phyloP scores from a whole-genome alignment of 2,797 vertebrate species.

The Mus spretus region DNA sequence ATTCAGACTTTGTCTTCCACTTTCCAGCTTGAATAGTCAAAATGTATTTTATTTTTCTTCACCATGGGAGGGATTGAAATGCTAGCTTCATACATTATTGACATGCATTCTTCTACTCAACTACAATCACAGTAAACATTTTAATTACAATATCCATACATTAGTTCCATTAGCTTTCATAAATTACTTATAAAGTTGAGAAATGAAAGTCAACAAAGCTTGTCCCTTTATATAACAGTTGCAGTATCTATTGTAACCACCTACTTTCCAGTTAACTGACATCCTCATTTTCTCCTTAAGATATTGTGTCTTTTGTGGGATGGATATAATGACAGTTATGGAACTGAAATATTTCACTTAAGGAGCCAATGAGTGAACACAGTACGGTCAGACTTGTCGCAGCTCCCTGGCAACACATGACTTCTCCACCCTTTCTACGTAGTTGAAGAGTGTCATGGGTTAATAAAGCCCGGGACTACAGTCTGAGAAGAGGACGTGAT shows the following conservation, averaged over 20 bases:
- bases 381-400: not conserved
- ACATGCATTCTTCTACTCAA: not conserved
- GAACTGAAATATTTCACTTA: constrained; percentile 28
- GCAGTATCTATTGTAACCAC: constrained; percentile 34
- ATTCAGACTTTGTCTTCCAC: not conserved
- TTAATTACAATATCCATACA: constrained; percentile 3
- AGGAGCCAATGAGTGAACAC: not conserved
- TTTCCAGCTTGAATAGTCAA: constrained; percentile 28
- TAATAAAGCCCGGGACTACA: not conserved
- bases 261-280: not conserved
- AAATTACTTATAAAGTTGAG: constrained; percentile 46
- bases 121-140: not conserved
- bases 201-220: not conserved
- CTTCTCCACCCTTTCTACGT: not conserved
- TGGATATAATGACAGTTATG: not conserved
- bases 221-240: constrained; percentile 35
- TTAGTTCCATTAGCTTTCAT: constrained; percentile 41
- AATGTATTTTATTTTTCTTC: not conserved
- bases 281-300: constrained; percentile 15
- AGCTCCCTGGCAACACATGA: not conserved
- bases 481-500: not conserved
- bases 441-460: not conserved
- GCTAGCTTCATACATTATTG: not conserved
- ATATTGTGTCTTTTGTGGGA: not conserved
- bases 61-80: no score